A percentile compares a stretch with the other conserved stretches of the same genome.
Conservation (phyloP, 2,797 vertebrate species). For the Odontamblyopus rebecca region DNA sequence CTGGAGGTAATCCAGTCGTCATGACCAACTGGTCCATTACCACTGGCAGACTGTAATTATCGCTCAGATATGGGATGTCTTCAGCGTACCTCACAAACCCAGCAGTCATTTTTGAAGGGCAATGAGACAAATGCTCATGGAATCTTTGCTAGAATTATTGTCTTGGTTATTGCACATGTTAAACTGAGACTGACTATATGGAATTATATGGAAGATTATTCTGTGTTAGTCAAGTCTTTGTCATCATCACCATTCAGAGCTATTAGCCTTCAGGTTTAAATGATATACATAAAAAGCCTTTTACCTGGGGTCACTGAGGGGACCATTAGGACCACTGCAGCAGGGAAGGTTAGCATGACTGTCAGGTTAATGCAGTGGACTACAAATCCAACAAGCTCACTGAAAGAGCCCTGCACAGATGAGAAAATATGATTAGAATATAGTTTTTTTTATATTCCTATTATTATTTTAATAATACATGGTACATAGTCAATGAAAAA, state of each 20-base stretch:
- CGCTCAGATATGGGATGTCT: slow-evolving; percentile 48
- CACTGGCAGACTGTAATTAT: slow-evolving; percentile 64
- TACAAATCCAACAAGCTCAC: slow-evolving; percentile 79
- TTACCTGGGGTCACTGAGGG: slow-evolving; percentile 87
- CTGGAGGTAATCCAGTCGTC: slow-evolving; percentile 70
- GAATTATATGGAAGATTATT: slow-evolving; percentile 9
- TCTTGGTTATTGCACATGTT: slow-evolving; percentile 18
- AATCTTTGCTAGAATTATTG: slow-evolving; percentile 43
- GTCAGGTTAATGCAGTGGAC: slow-evolving; percentile 80
- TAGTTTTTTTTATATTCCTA: too few relatives aligned
- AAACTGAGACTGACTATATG: slow-evolving; percentile 15
- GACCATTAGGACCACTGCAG: slow-evolving; percentile 78
- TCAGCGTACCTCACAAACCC: slow-evolving; percentile 47
- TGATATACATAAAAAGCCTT: slow-evolving; percentile 17
- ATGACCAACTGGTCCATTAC: slow-evolving; percentile 74
- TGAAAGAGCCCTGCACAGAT: slow-evolving; percentile 77
- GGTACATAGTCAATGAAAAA: too few relatives aligned
- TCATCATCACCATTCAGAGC: slow-evolving; percentile 15
- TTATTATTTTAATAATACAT: too few relatives aligned
- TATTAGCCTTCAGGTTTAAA: slow-evolving; percentile 17
- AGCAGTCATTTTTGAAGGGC: slow-evolving; percentile 50
- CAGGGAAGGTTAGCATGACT: slow-evolving; percentile 82
- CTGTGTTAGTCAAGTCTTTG: slow-evolving; percentile 19
- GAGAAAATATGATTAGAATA: slow-evolving; percentile 10
- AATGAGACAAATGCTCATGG: slow-evolving; percentile 36